A percentile compares a stretch with the other conserved stretches of the same genome.
Conservation (phyloP, 2,113 vertebrate genomes). For the Dicaeum eximium region DNA sequence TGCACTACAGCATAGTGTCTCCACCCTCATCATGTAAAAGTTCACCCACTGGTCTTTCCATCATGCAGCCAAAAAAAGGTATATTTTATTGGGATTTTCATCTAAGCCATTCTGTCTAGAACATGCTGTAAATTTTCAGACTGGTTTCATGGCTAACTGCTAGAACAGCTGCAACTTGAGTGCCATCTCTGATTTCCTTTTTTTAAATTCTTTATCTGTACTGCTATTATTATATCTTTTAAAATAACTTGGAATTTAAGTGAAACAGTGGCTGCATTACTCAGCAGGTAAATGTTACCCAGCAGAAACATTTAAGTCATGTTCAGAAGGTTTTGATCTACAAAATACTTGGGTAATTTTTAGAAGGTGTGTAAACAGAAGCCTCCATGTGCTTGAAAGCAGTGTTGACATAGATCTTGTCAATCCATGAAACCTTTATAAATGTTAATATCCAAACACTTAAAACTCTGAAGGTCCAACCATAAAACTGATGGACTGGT, state of each 20-base stretch:
- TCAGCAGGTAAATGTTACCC: background rate
- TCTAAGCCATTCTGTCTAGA: slow-evolving; percentile 18
- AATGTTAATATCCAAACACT: background rate
- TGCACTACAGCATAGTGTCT: slow-evolving; percentile 62
- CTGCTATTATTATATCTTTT: background rate
- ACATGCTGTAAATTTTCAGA: background rate
- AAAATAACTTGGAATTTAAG: background rate
- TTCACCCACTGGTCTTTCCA: slow-evolving; percentile 52
- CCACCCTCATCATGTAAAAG: slow-evolving; percentile 62
- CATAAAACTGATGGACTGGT: background rate
- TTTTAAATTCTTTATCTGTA: background rate
- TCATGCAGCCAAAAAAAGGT: slow-evolving; percentile 65
- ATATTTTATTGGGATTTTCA: slow-evolving; percentile 18
- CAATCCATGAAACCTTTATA: background rate
- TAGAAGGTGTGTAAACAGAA: background rate
- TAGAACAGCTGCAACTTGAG: background rate
- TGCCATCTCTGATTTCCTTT: background rate
- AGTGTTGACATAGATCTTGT: background rate
- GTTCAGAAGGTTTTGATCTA: background rate
- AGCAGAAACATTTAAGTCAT: background rate
- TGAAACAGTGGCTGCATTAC: background rate
- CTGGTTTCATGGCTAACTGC: background rate
- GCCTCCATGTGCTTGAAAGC: background rate
- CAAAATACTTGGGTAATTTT: background rate
- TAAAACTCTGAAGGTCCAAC: background rate